Percentiles rank a stretch among this genome's conserved stretches.
These are phyloP conservation scores for Pogonocichla stellata DNA, from an alignment of 2,113 vertebrate species.

Conservation along the genomic window DNA sequence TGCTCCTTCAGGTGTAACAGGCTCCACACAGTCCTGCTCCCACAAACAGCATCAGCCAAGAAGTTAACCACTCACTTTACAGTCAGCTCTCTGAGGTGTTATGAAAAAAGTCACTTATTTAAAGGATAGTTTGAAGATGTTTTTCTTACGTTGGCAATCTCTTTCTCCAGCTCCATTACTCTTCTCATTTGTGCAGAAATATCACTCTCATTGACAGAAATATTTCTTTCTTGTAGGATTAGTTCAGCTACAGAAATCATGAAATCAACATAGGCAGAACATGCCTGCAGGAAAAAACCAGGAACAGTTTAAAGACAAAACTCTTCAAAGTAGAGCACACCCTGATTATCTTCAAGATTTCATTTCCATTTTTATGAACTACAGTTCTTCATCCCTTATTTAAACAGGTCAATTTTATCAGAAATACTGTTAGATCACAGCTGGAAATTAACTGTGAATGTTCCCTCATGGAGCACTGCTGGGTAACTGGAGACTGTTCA, in stretches of 20 bases:
- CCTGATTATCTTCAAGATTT: background rate
- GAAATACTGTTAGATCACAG: background rate
- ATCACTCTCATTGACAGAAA: conserved; percentile 68
- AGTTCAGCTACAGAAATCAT: conserved; percentile 89
- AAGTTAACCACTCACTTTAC: background rate
- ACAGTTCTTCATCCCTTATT: background rate
- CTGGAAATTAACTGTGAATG: background rate
- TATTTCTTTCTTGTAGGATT: conserved; percentile 81
- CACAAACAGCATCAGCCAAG: background rate
- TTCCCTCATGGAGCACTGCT: background rate
- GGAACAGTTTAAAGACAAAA: background rate
- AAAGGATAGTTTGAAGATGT: background rate
- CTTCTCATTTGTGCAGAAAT: conserved; percentile 79
- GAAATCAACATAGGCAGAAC: conserved; percentile 87
- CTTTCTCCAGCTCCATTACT: conserved; percentile 89
- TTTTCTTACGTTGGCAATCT: conserved; percentile 89
- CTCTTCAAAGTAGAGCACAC: background rate
- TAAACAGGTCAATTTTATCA: background rate
- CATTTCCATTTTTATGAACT: background rate
- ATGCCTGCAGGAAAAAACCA: conserved; percentile 77
- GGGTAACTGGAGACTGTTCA: background rate
- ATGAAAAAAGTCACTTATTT: background rate
- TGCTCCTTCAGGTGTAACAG: background rate
- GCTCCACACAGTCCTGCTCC: background rate
- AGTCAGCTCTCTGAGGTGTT: background rate